A percentile compares a stretch with the other conserved stretches of the same genome.
phyloP scores from a whole-genome alignment of 2,888 invertebrate genomes.

The Ellobium chinense region DNA sequence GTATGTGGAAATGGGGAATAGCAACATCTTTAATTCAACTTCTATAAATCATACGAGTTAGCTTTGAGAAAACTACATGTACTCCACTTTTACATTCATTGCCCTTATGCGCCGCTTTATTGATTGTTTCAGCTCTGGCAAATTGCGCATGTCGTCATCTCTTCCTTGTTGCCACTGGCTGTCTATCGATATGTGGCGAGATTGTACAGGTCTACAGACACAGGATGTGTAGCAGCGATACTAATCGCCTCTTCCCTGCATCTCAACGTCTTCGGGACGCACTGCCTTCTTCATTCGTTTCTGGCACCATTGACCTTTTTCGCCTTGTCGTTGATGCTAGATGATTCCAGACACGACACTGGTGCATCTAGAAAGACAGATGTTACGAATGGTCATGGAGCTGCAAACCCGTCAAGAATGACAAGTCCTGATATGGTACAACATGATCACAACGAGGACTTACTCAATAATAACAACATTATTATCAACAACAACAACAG shows the following conservation, averaged over 20 bases:
- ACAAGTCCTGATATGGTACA: too few relatives aligned
- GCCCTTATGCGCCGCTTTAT: too few relatives aligned
- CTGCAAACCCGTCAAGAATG: background rate
- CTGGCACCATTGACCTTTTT: constrained; percentile 62
- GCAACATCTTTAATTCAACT: too few relatives aligned
- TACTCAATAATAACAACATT: background rate
- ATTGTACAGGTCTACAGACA: constrained; percentile 53
- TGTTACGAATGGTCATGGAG: background rate
- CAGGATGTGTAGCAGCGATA: constrained; percentile 58
- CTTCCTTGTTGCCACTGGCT: constrained; percentile 61
- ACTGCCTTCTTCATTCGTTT: constrained; percentile 68
- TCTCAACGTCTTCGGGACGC: constrained; percentile 67
- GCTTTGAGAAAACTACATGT: too few relatives aligned
- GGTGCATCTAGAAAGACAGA: background rate
- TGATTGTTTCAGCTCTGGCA: constrained; percentile 59
- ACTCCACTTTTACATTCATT: too few relatives aligned
- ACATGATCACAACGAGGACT: too few relatives aligned
- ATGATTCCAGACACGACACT: background rate
- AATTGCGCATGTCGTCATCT: constrained; percentile 55
- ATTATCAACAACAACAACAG: background rate
- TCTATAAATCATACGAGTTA: too few relatives aligned
- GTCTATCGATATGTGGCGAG: constrained; percentile 54
- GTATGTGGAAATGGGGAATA: too few relatives aligned
- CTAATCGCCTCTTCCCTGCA: constrained; percentile 61
- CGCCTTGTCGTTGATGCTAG: constrained; percentile 34